phyloP scores from a whole-genome alignment of 1,140 invertebrate species.

The Thalassaphorura encarpata region DNA sequence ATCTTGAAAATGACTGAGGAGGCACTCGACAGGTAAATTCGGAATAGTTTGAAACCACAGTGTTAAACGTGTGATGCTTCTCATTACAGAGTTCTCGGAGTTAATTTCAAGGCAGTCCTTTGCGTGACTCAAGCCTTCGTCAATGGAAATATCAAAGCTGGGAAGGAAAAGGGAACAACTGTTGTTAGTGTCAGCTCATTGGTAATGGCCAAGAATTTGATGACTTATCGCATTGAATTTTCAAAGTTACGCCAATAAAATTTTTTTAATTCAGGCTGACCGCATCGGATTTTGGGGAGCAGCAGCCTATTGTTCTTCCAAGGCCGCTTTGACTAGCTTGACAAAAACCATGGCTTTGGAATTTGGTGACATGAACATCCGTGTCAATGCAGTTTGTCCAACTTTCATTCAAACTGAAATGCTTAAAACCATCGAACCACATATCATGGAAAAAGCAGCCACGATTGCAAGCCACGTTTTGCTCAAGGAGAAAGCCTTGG shows the following conservation, averaged over 20 bases:
- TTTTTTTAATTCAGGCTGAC: too few species aligned
- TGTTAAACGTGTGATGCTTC: neutral
- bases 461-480: too few species aligned
- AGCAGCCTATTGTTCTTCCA: too few species aligned
- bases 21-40: conserved; percentile 32
- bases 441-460: neutral
- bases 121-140: neutral
- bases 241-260: too few species aligned
- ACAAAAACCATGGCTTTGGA: conserved; percentile 39
- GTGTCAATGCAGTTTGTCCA: conserved; percentile 38
- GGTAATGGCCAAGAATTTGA: too few species aligned
- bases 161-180: too few species aligned
- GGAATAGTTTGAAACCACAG: neutral
- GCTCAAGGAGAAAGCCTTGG: neutral
- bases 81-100: neutral
- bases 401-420: neutral
- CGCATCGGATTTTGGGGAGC: too few species aligned
- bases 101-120: neutral
- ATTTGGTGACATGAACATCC: conserved; percentile 37
- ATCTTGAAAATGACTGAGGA: neutral
- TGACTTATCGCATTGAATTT: too few species aligned
- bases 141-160: neutral
- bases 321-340: conserved; percentile 39
- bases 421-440: neutral
- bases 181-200: too few species aligned